phyloP scores from a whole-genome alignment of 2,113 vertebrate species.

The Etia nguti region DNA sequence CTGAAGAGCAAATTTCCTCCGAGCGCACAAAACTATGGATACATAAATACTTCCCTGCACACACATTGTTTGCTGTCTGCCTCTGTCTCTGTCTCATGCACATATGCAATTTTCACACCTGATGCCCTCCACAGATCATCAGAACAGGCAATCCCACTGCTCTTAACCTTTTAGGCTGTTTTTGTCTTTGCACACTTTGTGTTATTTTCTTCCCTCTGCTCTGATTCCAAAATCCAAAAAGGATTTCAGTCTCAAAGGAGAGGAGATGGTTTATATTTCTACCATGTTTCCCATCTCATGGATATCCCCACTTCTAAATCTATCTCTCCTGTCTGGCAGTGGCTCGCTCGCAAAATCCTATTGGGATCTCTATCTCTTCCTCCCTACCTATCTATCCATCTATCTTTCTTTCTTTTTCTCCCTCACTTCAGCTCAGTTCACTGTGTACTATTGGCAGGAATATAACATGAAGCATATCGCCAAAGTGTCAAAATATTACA shows the following conservation, averaged over 20 bases:
- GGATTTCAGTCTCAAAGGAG: background rate
- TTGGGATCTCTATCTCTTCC: background rate
- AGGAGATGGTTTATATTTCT: background rate
- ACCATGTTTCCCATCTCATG: background rate
- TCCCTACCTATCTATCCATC: background rate
- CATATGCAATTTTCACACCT: background rate
- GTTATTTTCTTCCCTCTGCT: background rate
- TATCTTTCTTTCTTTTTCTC: background rate
- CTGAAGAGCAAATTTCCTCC: conserved; percentile 8
- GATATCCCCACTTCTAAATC: conserved; percentile 2
- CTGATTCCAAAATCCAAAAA: background rate
- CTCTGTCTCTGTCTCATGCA: conserved; percentile 1
- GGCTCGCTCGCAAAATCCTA: background rate
- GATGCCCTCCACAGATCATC: conserved; percentile 26
- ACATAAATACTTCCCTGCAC: background rate
- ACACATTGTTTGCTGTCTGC: background rate
- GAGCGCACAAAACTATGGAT: background rate
- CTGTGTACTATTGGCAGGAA: background rate
- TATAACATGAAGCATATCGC: conserved; percentile 24
- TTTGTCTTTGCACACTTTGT: conserved; percentile 10
- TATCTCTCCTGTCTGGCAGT: conserved; percentile 12
- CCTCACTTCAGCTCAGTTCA: background rate
- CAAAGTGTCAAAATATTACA: conserved; percentile 28
- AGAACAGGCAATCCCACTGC: conserved; percentile 1
- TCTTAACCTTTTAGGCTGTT: conserved; percentile 24